phyloP scores from a whole-genome alignment of 64 coral and sea anemone genomes.

The Montipora capricornis region DNA sequence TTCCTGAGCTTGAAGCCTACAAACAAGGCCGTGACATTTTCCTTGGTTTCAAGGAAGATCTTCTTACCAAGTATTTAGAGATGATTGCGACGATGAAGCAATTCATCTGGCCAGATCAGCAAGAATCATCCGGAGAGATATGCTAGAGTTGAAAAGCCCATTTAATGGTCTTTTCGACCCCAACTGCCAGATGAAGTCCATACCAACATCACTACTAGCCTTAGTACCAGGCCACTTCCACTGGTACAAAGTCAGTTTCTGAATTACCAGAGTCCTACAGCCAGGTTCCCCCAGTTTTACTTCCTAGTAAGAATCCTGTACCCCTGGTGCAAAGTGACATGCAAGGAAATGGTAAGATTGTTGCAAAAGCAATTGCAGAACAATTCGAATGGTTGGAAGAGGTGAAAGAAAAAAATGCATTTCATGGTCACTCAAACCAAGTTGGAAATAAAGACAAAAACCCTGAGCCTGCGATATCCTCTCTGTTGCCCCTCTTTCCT shows the following conservation, averaged over 20 bases:
- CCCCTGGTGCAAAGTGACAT: neutral
- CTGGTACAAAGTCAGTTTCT: conserved; percentile 38
- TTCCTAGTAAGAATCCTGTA: conserved; percentile 25
- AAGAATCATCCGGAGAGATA: conserved; percentile 51
- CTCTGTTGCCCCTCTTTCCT: no score
- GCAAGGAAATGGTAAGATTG: conserved; percentile 27
- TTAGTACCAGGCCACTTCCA: neutral
- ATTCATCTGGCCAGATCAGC: conserved; percentile 70
- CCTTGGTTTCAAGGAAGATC: conserved; percentile 38
- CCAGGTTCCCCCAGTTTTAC: conserved; percentile 2
- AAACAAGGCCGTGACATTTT: conserved; percentile 55
- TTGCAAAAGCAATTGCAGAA: conserved; percentile 11
- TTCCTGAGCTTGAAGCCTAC: conserved; percentile 42
- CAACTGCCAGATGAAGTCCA: conserved; percentile 14
- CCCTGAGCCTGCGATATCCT: no score
- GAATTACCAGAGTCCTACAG: conserved; percentile 47
- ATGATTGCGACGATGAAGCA: conserved; percentile 33
- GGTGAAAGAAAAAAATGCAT: neutral
- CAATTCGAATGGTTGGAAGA: conserved; percentile 42
- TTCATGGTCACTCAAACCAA: no score
- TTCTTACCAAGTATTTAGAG: conserved; percentile 8
- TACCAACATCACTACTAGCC: conserved; percentile 18
- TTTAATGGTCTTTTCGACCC: conserved; percentile 44
- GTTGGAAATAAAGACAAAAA: no score
- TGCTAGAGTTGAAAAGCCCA: conserved; percentile 17